These are phyloP conservation scores for Chelonia mydas DNA, from an alignment of 2,797 vertebrate species.

Conservation along the genomic window DNA sequence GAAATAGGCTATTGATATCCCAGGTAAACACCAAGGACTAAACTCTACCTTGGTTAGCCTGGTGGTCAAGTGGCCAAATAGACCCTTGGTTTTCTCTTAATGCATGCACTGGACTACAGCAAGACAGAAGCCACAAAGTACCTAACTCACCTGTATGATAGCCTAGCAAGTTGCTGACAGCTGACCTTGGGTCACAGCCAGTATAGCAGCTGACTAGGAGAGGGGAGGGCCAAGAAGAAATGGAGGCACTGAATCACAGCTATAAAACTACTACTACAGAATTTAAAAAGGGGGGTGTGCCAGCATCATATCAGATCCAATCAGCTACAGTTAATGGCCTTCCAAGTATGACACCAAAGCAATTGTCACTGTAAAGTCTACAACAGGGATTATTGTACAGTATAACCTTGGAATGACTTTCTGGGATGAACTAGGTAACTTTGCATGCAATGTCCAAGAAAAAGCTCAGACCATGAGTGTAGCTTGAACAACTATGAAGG, in stretches of 20 bases:
- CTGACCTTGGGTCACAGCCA: not conserved
- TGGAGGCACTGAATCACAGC: not conserved
- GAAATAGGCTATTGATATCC: not conserved
- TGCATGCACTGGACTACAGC: not conserved
- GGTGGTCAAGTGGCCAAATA: not conserved
- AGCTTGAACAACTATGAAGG: fast-evolving
- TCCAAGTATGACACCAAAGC: not conserved
- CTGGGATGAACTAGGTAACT: not conserved
- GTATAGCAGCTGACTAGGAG: not conserved
- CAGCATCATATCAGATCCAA: too few species aligned
- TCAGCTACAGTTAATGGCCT: too few species aligned
- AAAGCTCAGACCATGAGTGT: not conserved
- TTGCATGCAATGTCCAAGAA: not conserved
- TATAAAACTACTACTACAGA: too few species aligned
- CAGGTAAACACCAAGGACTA: not conserved
- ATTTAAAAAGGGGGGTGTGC: too few species aligned
- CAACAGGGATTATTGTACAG: not conserved
- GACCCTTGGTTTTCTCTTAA: not conserved
- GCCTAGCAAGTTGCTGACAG: not conserved
- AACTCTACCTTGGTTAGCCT: not conserved
- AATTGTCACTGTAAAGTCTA: not conserved
- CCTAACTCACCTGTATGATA: not conserved
- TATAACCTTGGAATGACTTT: not conserved
- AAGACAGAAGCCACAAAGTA: not conserved
- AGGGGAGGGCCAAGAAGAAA: not conserved